phyloP scores from a whole-genome alignment of 2,888 invertebrate species.

The Malthinus seriepunctatus region DNA sequence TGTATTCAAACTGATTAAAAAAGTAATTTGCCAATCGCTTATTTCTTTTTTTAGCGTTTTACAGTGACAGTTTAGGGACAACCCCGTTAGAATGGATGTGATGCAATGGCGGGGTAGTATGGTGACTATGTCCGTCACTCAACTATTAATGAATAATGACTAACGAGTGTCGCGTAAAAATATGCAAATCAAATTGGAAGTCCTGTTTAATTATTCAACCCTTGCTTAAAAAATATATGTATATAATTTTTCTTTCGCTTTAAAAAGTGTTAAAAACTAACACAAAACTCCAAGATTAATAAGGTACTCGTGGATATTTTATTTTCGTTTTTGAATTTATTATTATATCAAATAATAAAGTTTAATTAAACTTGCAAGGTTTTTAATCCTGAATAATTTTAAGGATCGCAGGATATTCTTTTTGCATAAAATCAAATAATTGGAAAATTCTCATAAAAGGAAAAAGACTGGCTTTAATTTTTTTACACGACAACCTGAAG shows the following conservation, averaged over 20 bases:
- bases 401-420: no score
- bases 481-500: no score
- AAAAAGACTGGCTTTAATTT: no score
- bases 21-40: conserved; percentile 54
- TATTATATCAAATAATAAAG: neutral
- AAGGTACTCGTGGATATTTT: neutral
- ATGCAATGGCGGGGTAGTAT: conserved; percentile 42
- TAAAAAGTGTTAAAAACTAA: neutral
- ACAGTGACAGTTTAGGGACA: conserved; percentile 51
- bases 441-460: no score
- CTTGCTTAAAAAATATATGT: conserved; percentile 23
- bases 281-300: neutral
- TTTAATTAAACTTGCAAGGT: no score
- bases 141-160: conserved; percentile 57
- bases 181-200: conserved; percentile 58
- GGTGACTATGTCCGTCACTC: conserved; percentile 48
- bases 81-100: conserved; percentile 32
- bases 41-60: conserved; percentile 45
- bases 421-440: no score
- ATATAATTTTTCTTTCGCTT: conserved; percentile 15
- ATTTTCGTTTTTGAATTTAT: neutral
- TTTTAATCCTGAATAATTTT: no score
- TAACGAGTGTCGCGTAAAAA: conserved; percentile 56
- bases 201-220: conserved; percentile 53
- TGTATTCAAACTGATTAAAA: conserved; percentile 48